Evolutionary conservation across 2,113 vertebrate genomes (phyloP).

Genomic region (Actenoides lindsayi): DNA sequence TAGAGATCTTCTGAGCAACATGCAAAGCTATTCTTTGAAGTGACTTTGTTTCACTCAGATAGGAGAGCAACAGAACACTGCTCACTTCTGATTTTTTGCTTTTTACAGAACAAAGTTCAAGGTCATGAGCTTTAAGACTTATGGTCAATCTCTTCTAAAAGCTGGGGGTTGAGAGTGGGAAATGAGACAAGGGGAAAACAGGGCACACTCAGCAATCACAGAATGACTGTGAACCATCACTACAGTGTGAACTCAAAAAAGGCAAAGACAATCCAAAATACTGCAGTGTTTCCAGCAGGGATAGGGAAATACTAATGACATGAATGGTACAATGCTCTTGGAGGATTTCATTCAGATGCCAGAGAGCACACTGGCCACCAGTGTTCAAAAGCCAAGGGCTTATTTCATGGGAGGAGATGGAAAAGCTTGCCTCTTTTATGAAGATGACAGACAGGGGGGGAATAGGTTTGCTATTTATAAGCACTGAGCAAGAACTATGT

Average conservation of each 20-base stretch:
- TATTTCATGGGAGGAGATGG: neutral
- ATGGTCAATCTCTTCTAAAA: neutral
- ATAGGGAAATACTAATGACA: neutral
- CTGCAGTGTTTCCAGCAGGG: neutral
- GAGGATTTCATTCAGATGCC: neutral
- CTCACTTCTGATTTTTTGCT: slow-evolving; percentile 13
- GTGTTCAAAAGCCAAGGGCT: neutral
- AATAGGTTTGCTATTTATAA: neutral
- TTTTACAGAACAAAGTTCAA: slow-evolving; percentile 1
- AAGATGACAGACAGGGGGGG: neutral
- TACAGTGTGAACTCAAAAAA: neutral
- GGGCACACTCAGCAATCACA: neutral
- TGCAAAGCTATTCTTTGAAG: slow-evolving; percentile 3
- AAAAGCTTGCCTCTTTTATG: neutral
- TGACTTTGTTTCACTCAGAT: neutral
- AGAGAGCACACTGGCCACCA: neutral
- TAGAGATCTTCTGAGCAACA: neutral
- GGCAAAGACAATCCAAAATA: neutral
- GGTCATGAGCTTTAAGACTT: neutral
- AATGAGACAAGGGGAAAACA: neutral
- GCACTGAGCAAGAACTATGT: accelerated
- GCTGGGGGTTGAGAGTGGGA: neutral
- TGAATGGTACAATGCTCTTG: neutral
- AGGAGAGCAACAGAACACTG: neutral
- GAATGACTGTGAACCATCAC: neutral